Conservation (phyloP, 2,888 invertebrate species). For the Erebia epiphron region DNA sequence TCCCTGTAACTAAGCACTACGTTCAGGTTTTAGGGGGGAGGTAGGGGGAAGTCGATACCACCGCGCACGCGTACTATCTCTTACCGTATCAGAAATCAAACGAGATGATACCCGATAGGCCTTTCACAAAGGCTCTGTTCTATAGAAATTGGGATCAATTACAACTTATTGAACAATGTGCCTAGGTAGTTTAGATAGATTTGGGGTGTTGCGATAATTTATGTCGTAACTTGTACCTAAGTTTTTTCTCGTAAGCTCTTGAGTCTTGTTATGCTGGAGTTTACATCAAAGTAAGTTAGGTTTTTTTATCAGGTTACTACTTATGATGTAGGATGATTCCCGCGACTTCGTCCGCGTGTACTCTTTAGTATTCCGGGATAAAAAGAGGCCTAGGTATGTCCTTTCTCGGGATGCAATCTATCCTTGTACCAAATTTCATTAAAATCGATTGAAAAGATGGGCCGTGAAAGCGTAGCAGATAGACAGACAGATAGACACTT, state of each 20-base stretch:
- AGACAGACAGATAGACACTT: too few species aligned
- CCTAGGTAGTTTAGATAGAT: slow-evolving; percentile 27
- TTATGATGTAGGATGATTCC: too few species aligned
- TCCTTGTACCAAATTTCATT: too few species aligned
- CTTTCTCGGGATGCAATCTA: too few species aligned
- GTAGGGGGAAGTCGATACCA: slow-evolving; percentile 62
- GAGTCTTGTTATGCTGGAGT: neutral
- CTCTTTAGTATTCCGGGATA: too few species aligned
- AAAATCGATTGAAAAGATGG: too few species aligned
- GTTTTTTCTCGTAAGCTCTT: neutral
- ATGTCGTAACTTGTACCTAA: neutral
- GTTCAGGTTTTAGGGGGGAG: slow-evolving; percentile 53
- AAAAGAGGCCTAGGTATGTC: too few species aligned
- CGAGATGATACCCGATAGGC: slow-evolving; percentile 31
- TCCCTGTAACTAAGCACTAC: slow-evolving; percentile 61
- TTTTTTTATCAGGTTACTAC: too few species aligned
- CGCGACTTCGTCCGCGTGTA: too few species aligned
- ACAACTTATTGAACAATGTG: slow-evolving; percentile 24
- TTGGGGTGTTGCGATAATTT: slow-evolving; percentile 9
- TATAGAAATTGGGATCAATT: slow-evolving; percentile 34
- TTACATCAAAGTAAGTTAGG: neutral
- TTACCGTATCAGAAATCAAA: slow-evolving; percentile 30
- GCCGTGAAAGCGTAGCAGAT: too few species aligned
- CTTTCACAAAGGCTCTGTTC: slow-evolving; percentile 26
- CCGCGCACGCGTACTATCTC: slow-evolving; percentile 60